Evolutionary conservation across 2,113 vertebrate species (phyloP).

Genomic region (Anhinga anhinga): DNA sequence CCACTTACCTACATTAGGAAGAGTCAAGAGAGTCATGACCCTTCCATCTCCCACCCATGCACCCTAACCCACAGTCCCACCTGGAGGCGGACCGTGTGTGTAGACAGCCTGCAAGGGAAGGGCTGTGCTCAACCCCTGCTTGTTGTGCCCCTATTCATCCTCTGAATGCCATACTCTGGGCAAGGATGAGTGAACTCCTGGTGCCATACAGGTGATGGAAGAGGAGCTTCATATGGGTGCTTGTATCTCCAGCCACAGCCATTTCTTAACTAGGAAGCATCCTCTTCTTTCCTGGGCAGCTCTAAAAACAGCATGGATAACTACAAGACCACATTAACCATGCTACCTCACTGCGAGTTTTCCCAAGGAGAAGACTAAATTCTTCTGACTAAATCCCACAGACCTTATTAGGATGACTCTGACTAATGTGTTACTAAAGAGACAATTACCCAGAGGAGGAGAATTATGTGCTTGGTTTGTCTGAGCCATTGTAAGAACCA

Average conservation of each 20-base stretch:
- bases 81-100: accelerated
- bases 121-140: background rate
- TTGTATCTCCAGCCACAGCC: too few relatives aligned
- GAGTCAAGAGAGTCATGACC: background rate
- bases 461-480: background rate
- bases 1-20: background rate
- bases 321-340: accelerated
- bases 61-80: background rate
- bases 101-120: background rate
- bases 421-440: background rate
- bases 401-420: background rate
- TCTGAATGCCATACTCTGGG: background rate
- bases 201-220: background rate
- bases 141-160: background rate
- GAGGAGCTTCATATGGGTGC: background rate
- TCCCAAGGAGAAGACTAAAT: background rate
- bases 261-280: background rate
- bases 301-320: background rate
- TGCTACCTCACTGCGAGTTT: background rate
- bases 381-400: background rate
- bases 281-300: background rate
- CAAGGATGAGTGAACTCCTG: background rate
- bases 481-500: background rate
- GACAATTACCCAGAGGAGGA: background rate
- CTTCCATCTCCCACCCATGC: background rate